Base-by-base conservation (phyloP, 1,140 invertebrate genomes). In the Saccostrea cuccullata region DNA sequence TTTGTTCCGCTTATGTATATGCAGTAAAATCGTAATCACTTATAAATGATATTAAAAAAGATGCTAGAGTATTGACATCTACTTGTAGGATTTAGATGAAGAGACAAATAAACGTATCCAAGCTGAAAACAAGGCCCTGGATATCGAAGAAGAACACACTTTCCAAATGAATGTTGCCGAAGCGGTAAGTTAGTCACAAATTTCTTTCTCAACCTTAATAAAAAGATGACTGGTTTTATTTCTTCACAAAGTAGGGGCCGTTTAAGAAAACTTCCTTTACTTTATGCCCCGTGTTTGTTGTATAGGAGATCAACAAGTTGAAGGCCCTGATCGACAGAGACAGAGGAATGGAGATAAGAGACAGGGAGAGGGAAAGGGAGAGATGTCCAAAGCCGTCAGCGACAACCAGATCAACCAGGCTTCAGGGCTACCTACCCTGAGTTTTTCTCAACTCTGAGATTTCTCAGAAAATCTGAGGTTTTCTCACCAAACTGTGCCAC, bases 61-160 rank as follows among this genome's bases (percentile, higher is more conserved):
- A 36, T 36, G 30, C 2, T 36, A 2, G 20, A 84, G 90, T 23
- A 85, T 88, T 55, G 87, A 90, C 9, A n/a, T 89, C 6, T 8
- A 26, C 87, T 73, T 87, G 2, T 87, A 94, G 93, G 93, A 94
- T 84, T 90, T 92, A 60, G 92, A 94, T 55, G 86, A 90, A 15
- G 93, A 93, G 55, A 92, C 91, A 47, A 84, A 86, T 15, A 91
- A 91, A 58, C 91, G 92, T 77, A 92, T 94, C 73, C 89, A 92
- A 40, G 91, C 91, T 77, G 90, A 92, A 70, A 90, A 86, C 60
- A 85, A 90, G 23, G 85, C 89, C 11, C 90, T 93, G 77, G 88
- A 90, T 56, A 55, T 91, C 60, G 87, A 89, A 17, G 92, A 93
- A 55, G 92, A 94, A 55, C 86, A 84, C 23, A 89, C 91, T 26